Base-by-base conservation (phyloP, 2,113 vertebrate genomes). In the Microcebus murinus region DNA sequence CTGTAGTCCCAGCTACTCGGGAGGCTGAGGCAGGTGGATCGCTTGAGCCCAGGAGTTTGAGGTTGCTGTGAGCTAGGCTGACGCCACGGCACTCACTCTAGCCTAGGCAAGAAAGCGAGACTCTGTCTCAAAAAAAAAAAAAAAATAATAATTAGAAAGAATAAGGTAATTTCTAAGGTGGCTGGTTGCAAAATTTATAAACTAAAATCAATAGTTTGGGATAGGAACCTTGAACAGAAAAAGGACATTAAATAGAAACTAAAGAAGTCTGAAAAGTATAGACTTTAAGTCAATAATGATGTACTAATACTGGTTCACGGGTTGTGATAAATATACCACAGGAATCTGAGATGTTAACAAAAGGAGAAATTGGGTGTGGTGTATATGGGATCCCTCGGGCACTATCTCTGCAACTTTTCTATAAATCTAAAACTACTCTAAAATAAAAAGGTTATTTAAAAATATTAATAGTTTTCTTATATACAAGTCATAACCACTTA, bases 181-280 rank as follows among this genome's bases (percentile, higher is more conserved):
- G 39, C 20, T 45, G 34, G 50, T 21, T 88, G 5, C 34, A 84
- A 88, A 95, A 87, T 87, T 68, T 82, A 36, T 83, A 87, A 77
- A 82, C 36, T 87, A 74, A 90, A 93, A 93, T 48, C 20, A 93
- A 57, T 15, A 65, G 17, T 74, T 92, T 74, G 59, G 3, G 23
- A 80, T 36, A 6, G 29, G 17, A 84, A 74, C 34, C 48, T 61
- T 2, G 29, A 84, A 65, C 18, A 94, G 45, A 59, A 94, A 88
- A 96, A 85, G 11, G 12, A 85, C 18, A 55, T 45, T 34, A 95
- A 39, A 25, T 50, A 76, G 73, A 94, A 95, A 61, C 36, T 48
- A 81, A 89, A 81, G 29, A 63, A 86, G 70, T 63, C 23, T 55
- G 31, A 92, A 90, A 85, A 96, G n/a, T 55, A 90, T n/a, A 27